Base-by-base conservation (phyloP, 2,888 invertebrate genomes). In the Eupithecia exiguata region DNA sequence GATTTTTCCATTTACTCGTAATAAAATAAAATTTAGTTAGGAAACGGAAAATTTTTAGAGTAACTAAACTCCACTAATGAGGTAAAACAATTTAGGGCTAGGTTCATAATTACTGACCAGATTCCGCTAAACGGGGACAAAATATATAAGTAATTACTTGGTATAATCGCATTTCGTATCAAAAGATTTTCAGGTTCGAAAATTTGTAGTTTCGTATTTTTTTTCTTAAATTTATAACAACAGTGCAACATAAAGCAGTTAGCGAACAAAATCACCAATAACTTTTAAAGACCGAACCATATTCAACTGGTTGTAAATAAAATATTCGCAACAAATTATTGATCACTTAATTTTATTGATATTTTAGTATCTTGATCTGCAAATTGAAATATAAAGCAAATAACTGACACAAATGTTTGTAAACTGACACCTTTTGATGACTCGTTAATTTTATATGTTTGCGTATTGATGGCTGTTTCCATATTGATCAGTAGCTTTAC, bases 51-150 rank as follows among this genome's bases (percentile, higher is more conserved):
- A 25, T 74, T 74, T 77, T 74, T 75, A 78, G 76, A 74, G 58
- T 58, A 79, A 80, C 74, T 74, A 75, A 69, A 69, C 66, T 77
- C 79, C 78, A 77, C 82, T 86, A 85, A 86, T 81, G 80, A 84
- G 78, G 75, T 75, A 74, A 82, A 85, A 84, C 80, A 82, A 85
- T 84, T 86, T 84, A 77, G 80, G 75, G 72, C 75, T 85, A 80
- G 78, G 79, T 83, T 83, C 83, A 84, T 58, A 86, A 84, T 84
- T 84, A 79, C 82, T 74, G 81, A 77, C 77, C 74, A 79, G 84
- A 86, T 86, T 83, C 82, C 80, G 76, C 72, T 78, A 79, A 83
- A 83, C 77, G 74, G 76, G 81, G 74, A 77, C 75, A 79, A 82
- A 30, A 30, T 30, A 83, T 74, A 82, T 84, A 83, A 74, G 78